Evolutionary conservation across 2,113 vertebrate species (phyloP).

Genomic region (Malaclemys terrapin): DNA sequence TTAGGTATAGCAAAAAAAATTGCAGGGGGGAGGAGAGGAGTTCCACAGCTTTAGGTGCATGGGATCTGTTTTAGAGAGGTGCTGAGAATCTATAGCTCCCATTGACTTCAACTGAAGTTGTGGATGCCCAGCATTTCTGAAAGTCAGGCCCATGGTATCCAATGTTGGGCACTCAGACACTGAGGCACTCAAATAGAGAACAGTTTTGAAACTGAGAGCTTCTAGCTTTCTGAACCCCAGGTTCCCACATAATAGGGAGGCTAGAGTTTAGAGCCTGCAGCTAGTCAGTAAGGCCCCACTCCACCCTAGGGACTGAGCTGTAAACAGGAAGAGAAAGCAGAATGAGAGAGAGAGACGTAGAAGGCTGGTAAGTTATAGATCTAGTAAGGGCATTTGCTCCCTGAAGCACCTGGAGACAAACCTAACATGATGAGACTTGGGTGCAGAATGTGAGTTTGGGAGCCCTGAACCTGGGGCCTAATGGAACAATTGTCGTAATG

Average conservation of each 20-base stretch:
- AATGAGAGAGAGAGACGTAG: background rate
- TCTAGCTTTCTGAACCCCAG: background rate
- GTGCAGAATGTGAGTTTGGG: no score
- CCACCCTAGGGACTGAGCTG: background rate
- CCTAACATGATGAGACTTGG: no score
- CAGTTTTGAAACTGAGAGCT: background rate
- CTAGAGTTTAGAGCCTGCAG: background rate
- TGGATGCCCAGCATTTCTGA: background rate
- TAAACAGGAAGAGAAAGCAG: background rate
- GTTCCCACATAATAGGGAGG: background rate
- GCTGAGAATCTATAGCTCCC: background rate
- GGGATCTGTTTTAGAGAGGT: background rate
- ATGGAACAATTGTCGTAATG: background rate
- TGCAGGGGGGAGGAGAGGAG: background rate
- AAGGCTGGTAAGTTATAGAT: background rate
- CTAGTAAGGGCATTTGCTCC: no score
- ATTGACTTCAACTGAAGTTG: background rate
- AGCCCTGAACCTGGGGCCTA: background rate
- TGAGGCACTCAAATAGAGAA: background rate
- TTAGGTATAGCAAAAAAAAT: background rate
- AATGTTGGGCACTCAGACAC: background rate
- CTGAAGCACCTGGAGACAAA: no score
- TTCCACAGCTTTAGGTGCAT: background rate
- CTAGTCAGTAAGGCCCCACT: background rate
- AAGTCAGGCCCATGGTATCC: background rate